Percentiles rank a stretch among this genome's conserved stretches.
These are phyloP conservation scores for Ciconia stormi DNA, from an alignment of 2,113 vertebrate genomes.

Conservation along the genomic window DNA sequence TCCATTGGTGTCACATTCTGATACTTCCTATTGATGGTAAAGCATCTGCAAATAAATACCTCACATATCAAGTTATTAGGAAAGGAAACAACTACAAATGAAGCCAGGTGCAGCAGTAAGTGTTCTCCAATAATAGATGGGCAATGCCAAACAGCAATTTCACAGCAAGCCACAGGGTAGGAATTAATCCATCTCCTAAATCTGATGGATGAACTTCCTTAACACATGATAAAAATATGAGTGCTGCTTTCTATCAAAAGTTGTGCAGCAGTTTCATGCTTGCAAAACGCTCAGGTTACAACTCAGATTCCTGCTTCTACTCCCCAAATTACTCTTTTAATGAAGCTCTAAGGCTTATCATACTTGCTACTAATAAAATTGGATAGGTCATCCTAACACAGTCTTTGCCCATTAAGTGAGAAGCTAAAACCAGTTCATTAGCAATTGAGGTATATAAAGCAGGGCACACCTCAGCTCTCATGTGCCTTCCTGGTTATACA, in stretches of 20 bases:
- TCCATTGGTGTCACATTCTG: neutral
- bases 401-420: rapidly evolving
- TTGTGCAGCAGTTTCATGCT: neutral
- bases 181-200: neutral
- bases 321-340: neutral
- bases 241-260: neutral
- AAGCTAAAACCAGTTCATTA: neutral
- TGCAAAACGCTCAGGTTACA: neutral
- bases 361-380: neutral
- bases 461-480: neutral
- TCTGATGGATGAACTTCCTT: neutral
- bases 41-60: neutral
- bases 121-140: neutral
- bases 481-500: rapidly evolving
- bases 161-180: neutral
- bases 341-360: neutral
- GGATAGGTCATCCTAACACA: rapidly evolving
- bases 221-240: neutral
- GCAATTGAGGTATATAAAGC: rapidly evolving
- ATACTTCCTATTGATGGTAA: neutral
- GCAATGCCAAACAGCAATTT: neutral
- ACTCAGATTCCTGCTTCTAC: neutral
- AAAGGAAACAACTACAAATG: neutral
- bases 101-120: neutral
- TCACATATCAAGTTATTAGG: neutral